Evolutionary conservation across 2,113 vertebrate genomes (phyloP), one percentile per base, ranked within the genome.

Genomic region (Otus sunia): DNA sequence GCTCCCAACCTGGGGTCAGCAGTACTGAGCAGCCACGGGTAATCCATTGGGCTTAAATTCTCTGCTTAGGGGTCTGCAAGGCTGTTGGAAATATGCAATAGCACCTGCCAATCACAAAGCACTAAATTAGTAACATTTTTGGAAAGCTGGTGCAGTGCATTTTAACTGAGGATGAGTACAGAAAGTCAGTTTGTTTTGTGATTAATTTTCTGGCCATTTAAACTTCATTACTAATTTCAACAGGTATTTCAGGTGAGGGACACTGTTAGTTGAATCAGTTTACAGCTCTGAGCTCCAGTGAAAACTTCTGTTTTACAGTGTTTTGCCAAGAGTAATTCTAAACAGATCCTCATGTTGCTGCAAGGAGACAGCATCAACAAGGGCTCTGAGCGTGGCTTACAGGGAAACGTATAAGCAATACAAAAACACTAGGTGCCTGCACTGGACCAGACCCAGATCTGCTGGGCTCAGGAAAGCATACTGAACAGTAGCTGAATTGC

Each of bases 1-100:
- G n/a, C 13, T 66, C 22, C 47, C 39, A 72, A 30, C 13, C 23
- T 1, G 0, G 30, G 34, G 22, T 15, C 0, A 1, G 63, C 45
- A 56, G 32, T 11, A 10, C 11, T 32, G 37, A 72, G 85, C n/a
- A 36, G 37, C 30, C 1, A 0, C 12, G 22, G 21, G 37, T 36
- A 41, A 64, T 22, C 41, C 53, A 25, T 9, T 20, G 27, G 47
- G 53, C 53, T 91, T 41, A 47, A 69, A 34, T 45, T 63, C 47
- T 52, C 36, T 27, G 41, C 60, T 88, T 52, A 49, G 41, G 39
- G 41, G 29, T 73, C 83, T 79, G 84, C 49, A 79, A 68, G 39
- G 47, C 6, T 78, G 22, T 18, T 74, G 34, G 36, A 67, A 88
- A 74, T 45, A 45, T 2, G 3, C 25, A 58, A 45, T 4, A 79